A percentile compares a stretch with the other conserved stretches of the same genome.
phyloP scores from a whole-genome alignment of 2,888 invertebrate species.

The Dryobotodes eremita region DNA sequence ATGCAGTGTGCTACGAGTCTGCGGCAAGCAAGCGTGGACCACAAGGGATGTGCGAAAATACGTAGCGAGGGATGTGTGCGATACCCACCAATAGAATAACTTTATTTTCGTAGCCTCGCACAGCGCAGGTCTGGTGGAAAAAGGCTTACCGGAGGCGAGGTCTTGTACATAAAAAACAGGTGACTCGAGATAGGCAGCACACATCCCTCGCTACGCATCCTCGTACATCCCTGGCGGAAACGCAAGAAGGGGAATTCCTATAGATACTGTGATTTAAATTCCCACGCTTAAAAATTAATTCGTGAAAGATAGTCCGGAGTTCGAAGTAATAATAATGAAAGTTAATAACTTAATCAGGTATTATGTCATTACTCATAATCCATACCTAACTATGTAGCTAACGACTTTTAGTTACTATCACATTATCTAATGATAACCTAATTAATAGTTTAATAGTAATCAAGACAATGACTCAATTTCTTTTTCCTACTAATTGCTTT shows the following conservation, averaged over 20 bases:
- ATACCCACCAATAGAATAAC: background rate
- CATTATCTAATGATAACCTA: constrained; percentile 2
- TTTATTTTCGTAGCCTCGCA: background rate
- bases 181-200: background rate
- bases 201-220: background rate
- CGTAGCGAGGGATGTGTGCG: background rate
- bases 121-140: background rate
- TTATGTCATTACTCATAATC: constrained; percentile 4
- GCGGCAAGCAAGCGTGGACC: background rate
- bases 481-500: background rate
- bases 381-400: constrained; percentile 3
- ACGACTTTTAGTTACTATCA: constrained; percentile 15
- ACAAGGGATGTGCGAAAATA: background rate
- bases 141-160: no score
- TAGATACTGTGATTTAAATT: background rate
- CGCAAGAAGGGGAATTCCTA: background rate
- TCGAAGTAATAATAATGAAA: background rate
- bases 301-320: background rate
- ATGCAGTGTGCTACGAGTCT: background rate
- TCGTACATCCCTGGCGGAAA: background rate
- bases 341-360: constrained; percentile 1
- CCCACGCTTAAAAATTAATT: background rate
- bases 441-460: constrained; percentile 7
- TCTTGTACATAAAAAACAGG: background rate
- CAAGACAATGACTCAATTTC: constrained; percentile 13